phyloP scores from a whole-genome alignment of 2,888 invertebrate genomes.

The Anoncus sp. region DNA sequence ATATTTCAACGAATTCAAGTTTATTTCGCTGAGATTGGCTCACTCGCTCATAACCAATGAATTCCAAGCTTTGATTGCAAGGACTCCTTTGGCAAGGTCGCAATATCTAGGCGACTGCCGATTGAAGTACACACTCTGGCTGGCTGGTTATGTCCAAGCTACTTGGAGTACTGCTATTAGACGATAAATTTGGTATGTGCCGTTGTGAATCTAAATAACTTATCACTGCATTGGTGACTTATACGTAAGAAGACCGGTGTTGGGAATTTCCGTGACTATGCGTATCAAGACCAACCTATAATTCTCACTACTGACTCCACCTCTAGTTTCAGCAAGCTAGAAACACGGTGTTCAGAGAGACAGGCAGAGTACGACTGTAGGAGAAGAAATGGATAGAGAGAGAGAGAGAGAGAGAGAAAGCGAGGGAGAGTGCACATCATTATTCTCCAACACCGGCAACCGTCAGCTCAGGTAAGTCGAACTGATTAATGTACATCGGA shows the following conservation, averaged over 20 bases:
- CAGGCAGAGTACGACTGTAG: too few species aligned
- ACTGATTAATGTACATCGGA: constrained; percentile 60
- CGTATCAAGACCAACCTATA: constrained; percentile 29
- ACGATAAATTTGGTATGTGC: too few species aligned
- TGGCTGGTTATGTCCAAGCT: too few species aligned
- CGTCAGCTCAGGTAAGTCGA: constrained; percentile 55
- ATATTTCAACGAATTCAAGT: too few species aligned
- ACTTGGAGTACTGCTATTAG: not conserved
- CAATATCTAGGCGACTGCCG: too few species aligned
- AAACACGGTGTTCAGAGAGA: not conserved
- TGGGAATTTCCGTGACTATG: constrained; percentile 28
- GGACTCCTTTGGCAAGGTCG: too few species aligned
- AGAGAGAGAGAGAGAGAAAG: constrained; percentile 13
- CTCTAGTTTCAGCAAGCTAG: constrained; percentile 2
- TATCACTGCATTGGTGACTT: too few species aligned
- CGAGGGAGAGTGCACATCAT: constrained; percentile 52
- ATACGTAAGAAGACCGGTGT: constrained; percentile 28
- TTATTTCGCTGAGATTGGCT: too few species aligned
- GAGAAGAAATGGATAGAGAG: not conserved
- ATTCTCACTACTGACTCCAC: not conserved
- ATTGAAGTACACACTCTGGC: too few species aligned
- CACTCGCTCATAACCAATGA: too few species aligned
- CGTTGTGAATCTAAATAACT: too few species aligned
- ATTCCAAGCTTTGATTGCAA: too few species aligned
- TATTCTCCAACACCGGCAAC: constrained; percentile 50